Conservation (phyloP, 1,140 invertebrate species). For the Ips typographus region DNA sequence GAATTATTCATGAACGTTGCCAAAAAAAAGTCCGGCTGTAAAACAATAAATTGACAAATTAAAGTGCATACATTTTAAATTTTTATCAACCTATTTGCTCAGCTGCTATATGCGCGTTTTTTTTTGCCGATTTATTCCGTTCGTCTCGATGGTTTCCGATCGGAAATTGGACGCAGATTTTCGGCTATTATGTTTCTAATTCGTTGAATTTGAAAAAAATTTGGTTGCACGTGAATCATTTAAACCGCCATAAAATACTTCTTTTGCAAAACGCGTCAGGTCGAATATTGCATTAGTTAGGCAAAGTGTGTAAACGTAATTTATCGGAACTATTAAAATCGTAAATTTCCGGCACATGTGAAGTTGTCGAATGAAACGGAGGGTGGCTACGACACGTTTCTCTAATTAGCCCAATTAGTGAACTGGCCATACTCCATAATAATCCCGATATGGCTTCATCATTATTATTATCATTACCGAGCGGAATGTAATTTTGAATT, state of each 20-base stretch:
- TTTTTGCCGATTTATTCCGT: neutral
- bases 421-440: slow-evolving; percentile 43
- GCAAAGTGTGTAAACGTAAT: slow-evolving; percentile 50
- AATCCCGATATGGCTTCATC: slow-evolving; percentile 19
- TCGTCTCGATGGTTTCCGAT: neutral
- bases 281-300: slow-evolving; percentile 49
- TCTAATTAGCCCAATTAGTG: slow-evolving; percentile 52
- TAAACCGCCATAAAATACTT: too few species aligned
- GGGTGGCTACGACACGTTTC: slow-evolving; percentile 50
- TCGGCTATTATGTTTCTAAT: neutral
- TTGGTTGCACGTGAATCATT: too few species aligned
- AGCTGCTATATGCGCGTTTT: neutral
- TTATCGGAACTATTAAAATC: slow-evolving; percentile 52
- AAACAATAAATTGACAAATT: slow-evolving; percentile 13
- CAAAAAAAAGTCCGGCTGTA: slow-evolving; percentile 1
- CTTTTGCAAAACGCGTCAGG: too few species aligned
- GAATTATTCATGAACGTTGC: neutral
- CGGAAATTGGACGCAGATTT: neutral
- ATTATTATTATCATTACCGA: slow-evolving; percentile 23
- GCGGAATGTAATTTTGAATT: slow-evolving; percentile 1
- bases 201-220: too few species aligned
- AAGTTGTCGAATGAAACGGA: slow-evolving; percentile 50
- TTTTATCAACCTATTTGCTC: slow-evolving; percentile 13
- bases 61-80: slow-evolving; percentile 13
- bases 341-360: slow-evolving; percentile 52